phyloP scores from a whole-genome alignment of 2,113 vertebrate genomes.

The Cettia cetti region DNA sequence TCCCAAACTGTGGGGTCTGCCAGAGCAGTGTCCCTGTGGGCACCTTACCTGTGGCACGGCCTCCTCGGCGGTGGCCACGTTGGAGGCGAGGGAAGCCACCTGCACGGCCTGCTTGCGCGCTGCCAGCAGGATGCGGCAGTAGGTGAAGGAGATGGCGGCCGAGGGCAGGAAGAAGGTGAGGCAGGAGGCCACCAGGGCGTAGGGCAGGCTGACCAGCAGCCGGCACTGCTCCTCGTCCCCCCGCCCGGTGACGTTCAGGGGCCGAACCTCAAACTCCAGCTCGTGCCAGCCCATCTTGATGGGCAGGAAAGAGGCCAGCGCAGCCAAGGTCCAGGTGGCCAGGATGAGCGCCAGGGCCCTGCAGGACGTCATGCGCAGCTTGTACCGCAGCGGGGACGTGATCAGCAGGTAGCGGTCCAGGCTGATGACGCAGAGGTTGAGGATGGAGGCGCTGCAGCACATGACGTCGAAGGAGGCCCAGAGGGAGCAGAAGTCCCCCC shows the following conservation, averaged over 20 bases:
- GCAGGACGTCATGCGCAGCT: constrained; percentile 89
- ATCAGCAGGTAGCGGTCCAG: constrained; percentile 96
- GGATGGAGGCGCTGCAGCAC: constrained; percentile 98
- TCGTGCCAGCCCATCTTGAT: constrained; percentile 95
- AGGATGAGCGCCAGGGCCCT: constrained; percentile 85
- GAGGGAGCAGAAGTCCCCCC: constrained; percentile 83
- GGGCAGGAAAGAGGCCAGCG: constrained; percentile 90
- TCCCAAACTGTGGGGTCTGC: rapidly evolving
- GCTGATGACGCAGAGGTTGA: constrained; percentile 96
- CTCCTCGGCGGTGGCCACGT: constrained; percentile 39
- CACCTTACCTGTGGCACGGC: constrained; percentile 67
- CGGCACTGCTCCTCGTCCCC: constrained; percentile 81
- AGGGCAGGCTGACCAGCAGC: constrained; percentile 88
- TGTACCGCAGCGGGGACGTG: constrained; percentile 92
- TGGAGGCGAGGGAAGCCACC: constrained; percentile 86
- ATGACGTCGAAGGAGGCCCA: constrained; percentile 96
- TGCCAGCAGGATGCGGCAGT: constrained; percentile 90
- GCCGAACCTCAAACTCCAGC: constrained; percentile 61
- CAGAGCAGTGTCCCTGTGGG: rapidly evolving
- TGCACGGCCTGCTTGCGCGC: constrained; percentile 88
- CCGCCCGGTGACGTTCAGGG: constrained; percentile 58
- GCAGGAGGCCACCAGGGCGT: constrained; percentile 88
- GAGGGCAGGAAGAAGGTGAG: constrained; percentile 96
- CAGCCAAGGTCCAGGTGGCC: constrained; percentile 88
- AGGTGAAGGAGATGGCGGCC: constrained; percentile 94